Percentiles rank a stretch among this genome's conserved stretches.
Evolutionary conservation across 2,113 vertebrate species (phyloP).

Genomic region (Pionites leucogaster): DNA sequence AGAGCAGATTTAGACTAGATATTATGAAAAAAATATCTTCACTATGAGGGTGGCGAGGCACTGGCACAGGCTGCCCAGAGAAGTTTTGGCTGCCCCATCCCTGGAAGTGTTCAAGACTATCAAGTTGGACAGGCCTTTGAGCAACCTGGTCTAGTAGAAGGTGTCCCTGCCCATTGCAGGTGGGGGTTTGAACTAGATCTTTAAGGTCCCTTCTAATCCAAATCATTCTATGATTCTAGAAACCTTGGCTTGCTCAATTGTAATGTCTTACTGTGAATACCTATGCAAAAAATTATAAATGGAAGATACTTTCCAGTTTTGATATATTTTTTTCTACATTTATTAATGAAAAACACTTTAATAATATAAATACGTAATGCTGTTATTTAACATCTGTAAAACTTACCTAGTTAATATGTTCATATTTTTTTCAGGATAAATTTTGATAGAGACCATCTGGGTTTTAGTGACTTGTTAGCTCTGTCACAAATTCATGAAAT

Average conservation of each 20-base stretch:
- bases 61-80: not conserved
- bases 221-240: not conserved
- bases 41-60: not conserved
- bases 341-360: not conserved
- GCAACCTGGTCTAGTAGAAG: not conserved
- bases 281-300: not conserved
- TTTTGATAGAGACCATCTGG: constrained; percentile 49
- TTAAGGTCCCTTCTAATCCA: not conserved
- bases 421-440: not conserved
- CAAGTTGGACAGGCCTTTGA: not conserved
- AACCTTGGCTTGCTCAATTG: not conserved
- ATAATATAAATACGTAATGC: not conserved
- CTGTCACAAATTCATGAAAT: constrained; percentile 18
- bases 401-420: not conserved
- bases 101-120: not conserved
- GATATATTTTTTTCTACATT: not conserved
- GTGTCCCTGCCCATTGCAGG: not conserved
- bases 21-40: not conserved
- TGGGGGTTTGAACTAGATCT: not conserved
- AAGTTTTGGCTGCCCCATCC: not conserved
- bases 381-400: not conserved
- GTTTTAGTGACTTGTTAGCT: not conserved
- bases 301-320: not conserved
- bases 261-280: not conserved
- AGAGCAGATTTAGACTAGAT: not conserved